A percentile compares a stretch with the other conserved stretches of the same genome.
Conservation (phyloP, 2,888 invertebrate species). For the Diogma glabrata region DNA sequence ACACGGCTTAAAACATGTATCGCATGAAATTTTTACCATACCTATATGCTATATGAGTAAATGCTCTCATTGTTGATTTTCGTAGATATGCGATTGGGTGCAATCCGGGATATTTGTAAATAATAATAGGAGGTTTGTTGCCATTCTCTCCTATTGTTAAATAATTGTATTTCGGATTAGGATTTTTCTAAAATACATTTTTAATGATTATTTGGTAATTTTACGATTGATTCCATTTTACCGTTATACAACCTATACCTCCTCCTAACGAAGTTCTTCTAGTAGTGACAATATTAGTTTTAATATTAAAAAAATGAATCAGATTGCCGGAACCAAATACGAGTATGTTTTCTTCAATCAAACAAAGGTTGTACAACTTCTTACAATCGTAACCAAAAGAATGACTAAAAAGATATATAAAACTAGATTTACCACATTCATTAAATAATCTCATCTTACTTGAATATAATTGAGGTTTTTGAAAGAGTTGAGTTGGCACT, state of each 20-base stretch:
- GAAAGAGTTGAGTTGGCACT: too few relatives aligned
- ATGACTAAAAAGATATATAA: slow-evolving; percentile 42
- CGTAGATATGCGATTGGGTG: slow-evolving; percentile 59
- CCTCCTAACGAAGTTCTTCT: slow-evolving; percentile 64
- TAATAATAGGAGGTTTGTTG: slow-evolving; percentile 56
- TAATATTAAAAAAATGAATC: slow-evolving; percentile 61
- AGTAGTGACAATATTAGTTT: slow-evolving; percentile 53
- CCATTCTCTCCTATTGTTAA: slow-evolving; percentile 82
- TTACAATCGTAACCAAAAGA: slow-evolving; percentile 81
- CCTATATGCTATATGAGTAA: slow-evolving; percentile 55
- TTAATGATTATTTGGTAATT: too few relatives aligned
- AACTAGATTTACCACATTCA: too few relatives aligned
- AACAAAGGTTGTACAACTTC: slow-evolving; percentile 66
- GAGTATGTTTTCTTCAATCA: slow-evolving; percentile 60
- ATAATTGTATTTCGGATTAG: slow-evolving; percentile 43
- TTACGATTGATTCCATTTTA: too few relatives aligned
- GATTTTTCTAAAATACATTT: too few relatives aligned
- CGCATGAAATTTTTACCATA: too few relatives aligned
- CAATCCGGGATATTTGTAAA: slow-evolving; percentile 76
- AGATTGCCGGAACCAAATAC: slow-evolving; percentile 74
- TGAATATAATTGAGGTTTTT: too few relatives aligned
- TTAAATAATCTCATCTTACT: too few relatives aligned
- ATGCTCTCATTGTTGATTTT: slow-evolving; percentile 62
- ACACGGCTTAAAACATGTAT: too few relatives aligned
- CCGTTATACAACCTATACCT: slow-evolving; percentile 67